Evolutionary conservation across 2,113 vertebrate genomes (phyloP), one percentile per base, ranked within the genome.

Genomic region (Urocolius indicus): DNA sequence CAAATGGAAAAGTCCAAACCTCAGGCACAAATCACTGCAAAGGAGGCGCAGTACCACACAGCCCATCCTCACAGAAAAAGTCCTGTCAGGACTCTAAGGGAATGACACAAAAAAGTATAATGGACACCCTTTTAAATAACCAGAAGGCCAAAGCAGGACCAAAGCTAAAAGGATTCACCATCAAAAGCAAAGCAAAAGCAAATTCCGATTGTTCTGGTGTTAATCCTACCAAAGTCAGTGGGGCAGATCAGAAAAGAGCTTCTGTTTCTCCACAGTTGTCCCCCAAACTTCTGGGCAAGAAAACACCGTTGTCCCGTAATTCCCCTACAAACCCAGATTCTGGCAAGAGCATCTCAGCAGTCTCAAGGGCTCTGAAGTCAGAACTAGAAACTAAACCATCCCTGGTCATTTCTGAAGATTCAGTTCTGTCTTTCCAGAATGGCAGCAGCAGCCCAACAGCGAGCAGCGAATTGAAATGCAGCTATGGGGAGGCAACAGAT

Each of bases 91-190:
- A 98, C 18, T 93, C 91, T 59, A 97, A 97, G 49, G 97, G 96
- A 84, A 86, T 78, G 11, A 72, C 97, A 57, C 95, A 95, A 45
- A 98, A 97, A 82, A 96, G 84, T 45, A 95, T 97, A 9, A 93
- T 92, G 67, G 96, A 98, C 43, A 97, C 97, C 9, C 94, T 97
- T 55, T 95, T 97, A 58, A 97, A 95, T 84, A 97, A 96, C 57
- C 98, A 97, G 68, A 98, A 97, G 65, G 52, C 97, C 61, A 98
- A 94, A 92, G 81, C 94, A 16, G 96, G 97, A 30, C 97, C 98
- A 45, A 99, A 98, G 96, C 94, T 98, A 16, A 99, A 98, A 95
- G 98, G 97, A 10, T 97, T 98, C 18, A 98, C 87, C 65, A 95
- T 98, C 88, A 99, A 98, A 94, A 98, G 96, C 90, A 98, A 97